Evolutionary conservation across 2,113 vertebrate species (phyloP).

Genomic region (Caracal caracal): DNA sequence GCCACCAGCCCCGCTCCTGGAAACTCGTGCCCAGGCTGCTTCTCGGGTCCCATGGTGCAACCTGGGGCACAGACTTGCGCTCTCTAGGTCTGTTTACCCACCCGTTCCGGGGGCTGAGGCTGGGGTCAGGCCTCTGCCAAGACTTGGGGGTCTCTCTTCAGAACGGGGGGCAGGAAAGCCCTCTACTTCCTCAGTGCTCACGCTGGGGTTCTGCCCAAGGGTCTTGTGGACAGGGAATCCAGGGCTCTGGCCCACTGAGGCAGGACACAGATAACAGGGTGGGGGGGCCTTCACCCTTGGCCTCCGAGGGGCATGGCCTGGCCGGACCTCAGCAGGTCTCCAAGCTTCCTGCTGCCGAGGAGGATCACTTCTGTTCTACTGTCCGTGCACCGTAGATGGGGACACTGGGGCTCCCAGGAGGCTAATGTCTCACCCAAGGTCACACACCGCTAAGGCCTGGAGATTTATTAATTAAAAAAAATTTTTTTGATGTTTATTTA

Average conservation of each 20-base stretch:
- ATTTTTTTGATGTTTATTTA: no score
- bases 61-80: background rate
- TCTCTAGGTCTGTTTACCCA: background rate
- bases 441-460: fast-evolving
- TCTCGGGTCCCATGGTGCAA: fast-evolving
- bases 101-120: background rate
- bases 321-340: background rate
- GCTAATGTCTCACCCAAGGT: background rate
- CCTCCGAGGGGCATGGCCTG: background rate
- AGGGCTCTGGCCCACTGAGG: background rate
- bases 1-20: background rate
- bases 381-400: fast-evolving
- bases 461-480: no score
- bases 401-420: background rate
- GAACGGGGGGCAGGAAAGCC: background rate
- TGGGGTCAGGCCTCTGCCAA: background rate
- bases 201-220: background rate
- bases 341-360: fast-evolving
- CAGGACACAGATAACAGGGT: background rate
- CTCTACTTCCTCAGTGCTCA: background rate
- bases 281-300: background rate
- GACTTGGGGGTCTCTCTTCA: background rate
- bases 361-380: fast-evolving
- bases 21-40: background rate
- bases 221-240: background rate